Evolutionary conservation across 2,888 invertebrate genomes (phyloP).

Genomic region (Malachius bipustulatus): DNA sequence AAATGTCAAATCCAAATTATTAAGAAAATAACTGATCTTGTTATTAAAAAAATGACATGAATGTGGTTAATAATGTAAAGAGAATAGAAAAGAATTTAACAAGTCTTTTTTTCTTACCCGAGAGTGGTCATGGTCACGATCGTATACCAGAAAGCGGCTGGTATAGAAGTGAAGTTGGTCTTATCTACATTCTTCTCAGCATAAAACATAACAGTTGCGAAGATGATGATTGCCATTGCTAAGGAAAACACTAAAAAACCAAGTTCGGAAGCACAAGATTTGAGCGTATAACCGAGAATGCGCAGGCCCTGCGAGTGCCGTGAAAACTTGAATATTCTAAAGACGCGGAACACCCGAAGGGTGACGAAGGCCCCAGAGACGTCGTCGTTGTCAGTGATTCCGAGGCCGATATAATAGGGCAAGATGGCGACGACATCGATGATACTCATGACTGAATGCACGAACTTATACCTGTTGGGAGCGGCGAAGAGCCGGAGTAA

Average conservation of each 20-base stretch:
- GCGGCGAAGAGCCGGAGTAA: slow-evolving; percentile 91
- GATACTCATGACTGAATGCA: slow-evolving; percentile 96
- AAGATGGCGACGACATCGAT: slow-evolving; percentile 99
- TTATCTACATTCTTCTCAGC: slow-evolving; percentile 97
- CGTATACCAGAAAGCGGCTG: slow-evolving; percentile 99
- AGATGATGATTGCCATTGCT: slow-evolving; percentile 99
- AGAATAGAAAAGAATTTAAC: too few species aligned
- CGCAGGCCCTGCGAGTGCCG: slow-evolving; percentile 97
- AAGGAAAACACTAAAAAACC: slow-evolving; percentile 98
- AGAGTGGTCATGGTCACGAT: slow-evolving; percentile 99
- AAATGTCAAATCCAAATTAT: too few species aligned
- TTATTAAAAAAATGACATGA: too few species aligned
- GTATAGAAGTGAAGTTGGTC: slow-evolving; percentile 98
- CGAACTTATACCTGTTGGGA: slow-evolving; percentile 96
- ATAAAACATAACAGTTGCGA: slow-evolving; percentile 99
- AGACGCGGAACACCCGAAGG: slow-evolving; percentile 95
- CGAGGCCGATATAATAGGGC: slow-evolving; percentile 97
- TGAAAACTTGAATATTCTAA: slow-evolving; percentile 99
- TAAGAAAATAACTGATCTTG: too few species aligned
- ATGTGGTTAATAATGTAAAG: too few species aligned
- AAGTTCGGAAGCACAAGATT: slow-evolving; percentile 97
- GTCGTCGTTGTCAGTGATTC: slow-evolving; percentile 96
- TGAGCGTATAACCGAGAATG: slow-evolving; percentile 97
- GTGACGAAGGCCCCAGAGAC: slow-evolving; percentile 99
- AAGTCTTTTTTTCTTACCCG: slow-evolving; percentile 63